Evolutionary conservation across 1,140 invertebrate species (phyloP).

Genomic region (Ctenoplectra terminalis): DNA sequence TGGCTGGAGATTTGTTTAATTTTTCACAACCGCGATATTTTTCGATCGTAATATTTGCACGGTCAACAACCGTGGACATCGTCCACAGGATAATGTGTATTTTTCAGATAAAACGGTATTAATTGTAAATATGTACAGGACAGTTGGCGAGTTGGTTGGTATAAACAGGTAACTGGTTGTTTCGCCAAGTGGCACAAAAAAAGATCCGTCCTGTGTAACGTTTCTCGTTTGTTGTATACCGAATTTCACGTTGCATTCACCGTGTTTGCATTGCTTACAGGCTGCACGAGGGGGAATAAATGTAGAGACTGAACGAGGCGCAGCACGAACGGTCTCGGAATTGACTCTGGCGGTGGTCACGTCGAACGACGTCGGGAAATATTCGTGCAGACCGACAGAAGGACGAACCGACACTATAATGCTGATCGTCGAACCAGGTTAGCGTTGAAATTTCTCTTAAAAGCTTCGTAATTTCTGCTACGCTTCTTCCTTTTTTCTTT

Average conservation of each 20-base stretch:
- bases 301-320: conserved; percentile 82
- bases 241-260: conserved; percentile 27
- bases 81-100: neutral
- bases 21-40: neutral
- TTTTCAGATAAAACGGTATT: conserved; percentile 8
- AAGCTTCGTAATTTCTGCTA: neutral
- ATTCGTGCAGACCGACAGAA: conserved; percentile 83
- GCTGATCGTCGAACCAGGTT: conserved; percentile 83
- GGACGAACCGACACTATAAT: conserved; percentile 81
- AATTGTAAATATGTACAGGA: conserved; percentile 27
- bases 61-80: neutral
- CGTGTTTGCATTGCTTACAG: conserved; percentile 69
- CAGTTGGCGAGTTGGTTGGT: neutral
- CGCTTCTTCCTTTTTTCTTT: neutral
- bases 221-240: neutral
- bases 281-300: conserved; percentile 81
- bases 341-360: conserved; percentile 82
- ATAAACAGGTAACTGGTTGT: neutral
- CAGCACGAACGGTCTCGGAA: conserved; percentile 79
- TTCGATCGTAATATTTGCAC: conserved; percentile 15
- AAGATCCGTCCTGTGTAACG: neutral
- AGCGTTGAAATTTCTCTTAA: conserved; percentile 16
- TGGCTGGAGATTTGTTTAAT: conserved; percentile 13
- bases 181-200: neutral
- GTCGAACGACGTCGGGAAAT: conserved; percentile 82